Conservation (phyloP, 2,888 invertebrate genomes). For the Callyntrura sp. region DNA sequence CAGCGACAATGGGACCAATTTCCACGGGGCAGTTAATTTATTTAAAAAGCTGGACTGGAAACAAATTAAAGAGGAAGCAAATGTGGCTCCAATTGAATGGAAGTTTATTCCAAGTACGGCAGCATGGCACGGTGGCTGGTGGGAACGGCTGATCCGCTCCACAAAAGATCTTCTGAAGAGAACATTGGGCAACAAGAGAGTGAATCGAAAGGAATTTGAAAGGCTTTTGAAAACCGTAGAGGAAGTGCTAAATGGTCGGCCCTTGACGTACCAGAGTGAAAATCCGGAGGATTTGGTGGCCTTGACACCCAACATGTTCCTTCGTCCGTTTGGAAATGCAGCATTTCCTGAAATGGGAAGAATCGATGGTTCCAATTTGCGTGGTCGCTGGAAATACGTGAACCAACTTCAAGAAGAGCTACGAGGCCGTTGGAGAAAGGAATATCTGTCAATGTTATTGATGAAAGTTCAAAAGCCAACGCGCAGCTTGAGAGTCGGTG, state of each 20-base stretch:
- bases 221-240: neutral
- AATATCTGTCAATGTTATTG: slow-evolving; percentile 41
- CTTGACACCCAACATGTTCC: slow-evolving; percentile 22
- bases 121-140: slow-evolving; percentile 53
- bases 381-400: neutral
- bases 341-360: slow-evolving; percentile 36
- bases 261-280: slow-evolving; percentile 41
- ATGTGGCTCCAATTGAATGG: neutral
- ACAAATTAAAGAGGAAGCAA: neutral
- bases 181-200: neutral
- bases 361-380: neutral
- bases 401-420: neutral
- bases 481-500: slow-evolving; percentile 10
- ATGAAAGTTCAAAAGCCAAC: slow-evolving; percentile 34
- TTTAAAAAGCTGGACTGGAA: slow-evolving; percentile 27
- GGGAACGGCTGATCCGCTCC: slow-evolving; percentile 20
- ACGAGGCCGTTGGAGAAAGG: neutral
- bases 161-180: slow-evolving; percentile 13
- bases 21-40: slow-evolving; percentile 72
- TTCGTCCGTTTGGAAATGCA: slow-evolving; percentile 35
- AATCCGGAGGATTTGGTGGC: slow-evolving; percentile 33
- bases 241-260: slow-evolving; percentile 43
- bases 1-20: slow-evolving; percentile 46
- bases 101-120: slow-evolving; percentile 13
- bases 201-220: neutral